Base-by-base conservation (phyloP, 2,888 invertebrate genomes). In the Synergus umbraculus region DNA sequence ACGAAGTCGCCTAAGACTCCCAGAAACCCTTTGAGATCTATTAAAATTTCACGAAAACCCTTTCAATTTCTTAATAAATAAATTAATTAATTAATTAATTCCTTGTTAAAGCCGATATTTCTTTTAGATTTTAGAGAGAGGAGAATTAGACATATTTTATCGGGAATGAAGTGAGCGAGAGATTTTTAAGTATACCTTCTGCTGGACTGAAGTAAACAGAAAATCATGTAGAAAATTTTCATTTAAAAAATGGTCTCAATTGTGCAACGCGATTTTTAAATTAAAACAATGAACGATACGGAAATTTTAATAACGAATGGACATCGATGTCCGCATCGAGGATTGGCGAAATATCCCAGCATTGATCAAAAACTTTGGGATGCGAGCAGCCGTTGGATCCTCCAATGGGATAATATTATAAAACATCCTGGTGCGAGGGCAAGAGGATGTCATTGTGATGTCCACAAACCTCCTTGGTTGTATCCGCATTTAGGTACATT, bases 321-420 rank as follows among this genome's bases (percentile, higher is more conserved):
- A 15, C 91, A 92, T 80, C 87, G 90, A 78, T 92, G 92, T 82
- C 84, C 88, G 12, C 90, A 88, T 78, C 91, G 92, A 37, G 91
- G 92, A 78, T 87, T 92, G 67, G 87, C 87, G 67, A 90, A 88
- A 77, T 92, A 91, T 85, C 92, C 92, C n/a, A 92, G 92, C 80
- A 87, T 92, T 78, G 92, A 92, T 86, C 90, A 91, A 83, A 89
- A 89, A 79, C 86, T 93, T 77, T 93, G 93, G 93, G 93, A 93
- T 80, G 89, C 91, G 5, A 93, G 93, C 86, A 91, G 92, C 85
- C 92, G 91, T 78, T 94, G 94, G 94, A 94, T 94, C 78, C 90
- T 93, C 63, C 92, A 93, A 81, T 94, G 93, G 91, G 94, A 93
- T 88, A 93, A 93, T 86, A 92, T 94, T 83, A 92, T 94, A 60